These are phyloP conservation scores for Acrossocheilus wenchowensis DNA, from an alignment of 2,797 vertebrate genomes.

Conservation along the genomic window DNA sequence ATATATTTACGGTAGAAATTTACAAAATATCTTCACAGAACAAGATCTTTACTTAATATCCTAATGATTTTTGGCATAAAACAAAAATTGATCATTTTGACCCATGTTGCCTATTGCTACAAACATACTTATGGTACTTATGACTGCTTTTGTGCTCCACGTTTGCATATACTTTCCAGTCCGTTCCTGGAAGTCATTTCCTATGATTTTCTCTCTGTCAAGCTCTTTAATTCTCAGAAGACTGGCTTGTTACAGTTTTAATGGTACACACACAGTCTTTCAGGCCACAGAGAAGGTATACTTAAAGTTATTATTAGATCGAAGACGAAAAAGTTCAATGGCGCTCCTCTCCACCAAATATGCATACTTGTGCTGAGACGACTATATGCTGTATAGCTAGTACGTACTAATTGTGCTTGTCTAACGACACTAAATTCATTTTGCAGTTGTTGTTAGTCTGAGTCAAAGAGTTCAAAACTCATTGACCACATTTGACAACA, in stretches of 20 bases:
- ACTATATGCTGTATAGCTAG: background rate
- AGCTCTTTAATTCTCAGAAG: background rate
- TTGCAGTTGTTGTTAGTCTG: too few species aligned
- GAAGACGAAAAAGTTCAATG: background rate
- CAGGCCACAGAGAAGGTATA: background rate
- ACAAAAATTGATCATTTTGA: too few species aligned
- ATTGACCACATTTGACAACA: too few species aligned
- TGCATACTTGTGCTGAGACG: background rate
- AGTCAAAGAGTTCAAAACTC: too few species aligned
- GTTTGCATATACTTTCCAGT: background rate
- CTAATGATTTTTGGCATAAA: too few species aligned
- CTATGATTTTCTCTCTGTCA: background rate
- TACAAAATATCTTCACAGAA: too few species aligned
- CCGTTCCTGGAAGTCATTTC: constrained; percentile 1
- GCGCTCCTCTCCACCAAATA: background rate
- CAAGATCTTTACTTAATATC: too few species aligned
- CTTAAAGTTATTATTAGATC: background rate
- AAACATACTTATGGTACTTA: too few species aligned
- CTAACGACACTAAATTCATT: too few species aligned
- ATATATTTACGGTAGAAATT: too few species aligned
- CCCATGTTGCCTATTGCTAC: too few species aligned
- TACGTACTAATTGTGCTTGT: background rate
- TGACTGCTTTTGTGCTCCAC: too few species aligned
- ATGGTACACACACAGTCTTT: background rate
- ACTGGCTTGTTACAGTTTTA: background rate